A percentile compares a stretch with the other conserved stretches of the same genome.
Evolutionary conservation across 1,140 invertebrate species (phyloP).

Genomic region (Drosophila ercepeae): DNA sequence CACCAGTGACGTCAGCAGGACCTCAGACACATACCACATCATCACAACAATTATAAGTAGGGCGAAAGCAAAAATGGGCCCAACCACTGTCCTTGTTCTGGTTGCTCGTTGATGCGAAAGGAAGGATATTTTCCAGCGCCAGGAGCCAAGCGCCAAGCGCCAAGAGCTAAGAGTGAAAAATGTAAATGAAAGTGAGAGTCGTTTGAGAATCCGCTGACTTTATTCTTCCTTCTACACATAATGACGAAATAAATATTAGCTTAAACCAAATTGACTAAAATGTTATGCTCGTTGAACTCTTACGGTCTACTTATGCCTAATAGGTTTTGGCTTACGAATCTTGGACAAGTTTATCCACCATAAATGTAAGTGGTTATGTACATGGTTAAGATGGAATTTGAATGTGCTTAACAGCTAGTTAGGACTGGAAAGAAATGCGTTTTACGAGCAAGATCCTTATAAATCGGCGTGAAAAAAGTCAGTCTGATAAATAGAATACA

Average conservation of each 20-base stretch:
- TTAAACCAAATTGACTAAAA: conserved; percentile 76
- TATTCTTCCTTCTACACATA: conserved; percentile 61
- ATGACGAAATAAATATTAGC: conserved; percentile 78
- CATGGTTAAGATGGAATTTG: conserved; percentile 38
- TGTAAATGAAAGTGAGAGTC: conserved; percentile 48
- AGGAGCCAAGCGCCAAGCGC: too few relatives aligned
- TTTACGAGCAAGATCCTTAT: conserved; percentile 49
- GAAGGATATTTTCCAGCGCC: conserved; percentile 50
- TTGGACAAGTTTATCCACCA: conserved; percentile 53
- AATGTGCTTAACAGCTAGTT: conserved; percentile 46
- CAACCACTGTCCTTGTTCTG: conserved; percentile 35
- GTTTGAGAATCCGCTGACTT: conserved; percentile 47
- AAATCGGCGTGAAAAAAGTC: conserved; percentile 50
- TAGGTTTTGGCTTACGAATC: conserved; percentile 57
- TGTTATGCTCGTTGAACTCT: conserved; percentile 73
- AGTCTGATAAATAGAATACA: conserved; percentile 62
- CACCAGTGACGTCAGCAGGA: conserved; percentile 44
- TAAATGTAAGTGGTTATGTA: conserved; percentile 32
- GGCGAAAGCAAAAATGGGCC: conserved; percentile 36
- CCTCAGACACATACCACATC: conserved; percentile 41
- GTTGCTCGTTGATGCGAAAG: conserved; percentile 46
- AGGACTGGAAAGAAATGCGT: conserved; percentile 33
- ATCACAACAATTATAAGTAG: conserved; percentile 51
- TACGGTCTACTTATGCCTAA: conserved; percentile 48
- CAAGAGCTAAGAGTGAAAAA: conserved; percentile 14